Percentiles rank a stretch among this genome's conserved stretches.
Conservation (phyloP, 2,888 invertebrate species). For the Sialis lutaria region DNA sequence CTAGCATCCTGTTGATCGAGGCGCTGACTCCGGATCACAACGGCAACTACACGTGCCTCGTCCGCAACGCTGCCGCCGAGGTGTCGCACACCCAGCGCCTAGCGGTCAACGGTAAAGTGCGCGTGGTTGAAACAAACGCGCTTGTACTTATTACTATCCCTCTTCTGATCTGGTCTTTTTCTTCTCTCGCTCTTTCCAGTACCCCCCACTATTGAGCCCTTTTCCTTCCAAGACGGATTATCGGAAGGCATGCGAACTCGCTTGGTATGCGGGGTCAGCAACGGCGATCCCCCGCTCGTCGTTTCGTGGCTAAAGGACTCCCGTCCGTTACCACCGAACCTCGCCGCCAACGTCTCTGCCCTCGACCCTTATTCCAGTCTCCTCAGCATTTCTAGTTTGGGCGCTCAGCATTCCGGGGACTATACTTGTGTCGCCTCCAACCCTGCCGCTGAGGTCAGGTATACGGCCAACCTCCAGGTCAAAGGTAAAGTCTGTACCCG, state of each 20-base stretch:
- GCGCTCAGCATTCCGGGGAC: slow-evolving; percentile 57
- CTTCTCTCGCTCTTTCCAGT: slow-evolving; percentile 40
- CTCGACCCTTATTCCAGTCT: slow-evolving; percentile 62
- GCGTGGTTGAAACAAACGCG: slow-evolving; percentile 20
- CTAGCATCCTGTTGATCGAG: slow-evolving; percentile 61
- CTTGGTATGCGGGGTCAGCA: slow-evolving; percentile 63
- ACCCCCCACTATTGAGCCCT: slow-evolving; percentile 73
- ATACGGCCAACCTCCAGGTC: slow-evolving; percentile 62
- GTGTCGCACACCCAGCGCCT: slow-evolving; percentile 55
- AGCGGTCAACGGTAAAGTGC: slow-evolving; percentile 57
- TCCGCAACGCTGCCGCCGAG: slow-evolving; percentile 53
- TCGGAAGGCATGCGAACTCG: slow-evolving; percentile 68
- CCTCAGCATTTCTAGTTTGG: slow-evolving; percentile 59
- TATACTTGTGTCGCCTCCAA: slow-evolving; percentile 65
- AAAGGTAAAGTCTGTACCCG: slow-evolving; percentile 47
- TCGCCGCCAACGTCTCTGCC: slow-evolving; percentile 51
- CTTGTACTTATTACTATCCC: slow-evolving; percentile 33
- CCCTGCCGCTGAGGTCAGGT: slow-evolving; percentile 62
- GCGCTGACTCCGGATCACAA: slow-evolving; percentile 57
- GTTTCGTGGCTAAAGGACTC: slow-evolving; percentile 74
- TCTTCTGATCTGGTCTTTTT: slow-evolving; percentile 36
- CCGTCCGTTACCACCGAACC: slow-evolving; percentile 42
- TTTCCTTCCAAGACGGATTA: slow-evolving; percentile 68
- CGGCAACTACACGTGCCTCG: slow-evolving; percentile 61
- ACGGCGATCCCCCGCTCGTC: slow-evolving; percentile 63